These are phyloP conservation scores for Phyllostomus discolor DNA, from an alignment of 2,113 vertebrate genomes.

Conservation along the genomic window DNA sequence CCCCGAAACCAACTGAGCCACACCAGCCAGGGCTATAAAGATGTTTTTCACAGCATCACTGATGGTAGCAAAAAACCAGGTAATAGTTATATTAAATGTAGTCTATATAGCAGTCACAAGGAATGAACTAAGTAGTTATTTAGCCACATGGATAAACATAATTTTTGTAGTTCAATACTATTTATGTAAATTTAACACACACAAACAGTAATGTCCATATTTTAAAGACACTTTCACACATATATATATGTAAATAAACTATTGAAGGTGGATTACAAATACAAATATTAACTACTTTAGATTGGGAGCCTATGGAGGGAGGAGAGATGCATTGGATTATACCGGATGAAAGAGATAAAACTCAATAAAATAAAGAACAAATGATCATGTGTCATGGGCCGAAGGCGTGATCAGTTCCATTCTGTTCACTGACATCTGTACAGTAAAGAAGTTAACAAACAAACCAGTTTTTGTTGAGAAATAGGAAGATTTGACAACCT, in stretches of 20 bases:
- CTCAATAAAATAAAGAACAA: not conserved
- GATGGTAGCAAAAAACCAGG: not conserved
- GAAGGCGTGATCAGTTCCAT: not conserved
- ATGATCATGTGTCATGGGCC: not conserved
- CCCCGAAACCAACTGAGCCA: too few species aligned
- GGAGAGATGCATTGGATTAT: not conserved
- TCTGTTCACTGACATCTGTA: not conserved
- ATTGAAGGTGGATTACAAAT: not conserved
- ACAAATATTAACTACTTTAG: not conserved
- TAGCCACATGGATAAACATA: not conserved
- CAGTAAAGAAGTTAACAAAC: not conserved
- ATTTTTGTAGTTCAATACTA: not conserved
- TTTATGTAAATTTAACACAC: not conserved
- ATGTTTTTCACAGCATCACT: not conserved
- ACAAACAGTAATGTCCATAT: not conserved
- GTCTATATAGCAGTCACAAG: not conserved
- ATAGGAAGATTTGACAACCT: not conserved
- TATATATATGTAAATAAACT: not conserved
- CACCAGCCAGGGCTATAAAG: not conserved
- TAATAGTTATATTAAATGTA: not conserved
- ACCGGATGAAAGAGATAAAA: not conserved
- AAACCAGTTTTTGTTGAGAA: not conserved
- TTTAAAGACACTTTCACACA: not conserved
- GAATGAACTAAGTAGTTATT: not conserved
- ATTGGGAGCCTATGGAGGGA: not conserved